Conservation (phyloP, 2,888 invertebrate genomes). For the Carpatolechia fugitivella region DNA sequence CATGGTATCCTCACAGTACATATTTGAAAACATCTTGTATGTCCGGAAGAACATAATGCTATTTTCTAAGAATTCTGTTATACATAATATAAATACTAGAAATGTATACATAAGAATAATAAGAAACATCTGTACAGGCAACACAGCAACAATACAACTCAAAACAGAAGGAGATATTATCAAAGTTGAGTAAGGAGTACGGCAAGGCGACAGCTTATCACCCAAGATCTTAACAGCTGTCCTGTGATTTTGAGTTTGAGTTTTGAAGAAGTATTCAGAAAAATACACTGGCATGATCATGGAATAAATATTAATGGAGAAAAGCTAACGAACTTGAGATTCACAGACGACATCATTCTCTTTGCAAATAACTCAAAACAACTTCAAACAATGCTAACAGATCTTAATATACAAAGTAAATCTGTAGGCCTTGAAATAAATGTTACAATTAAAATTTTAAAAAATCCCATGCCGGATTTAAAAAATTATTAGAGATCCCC, state of each 20-base stretch:
- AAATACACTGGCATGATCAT: constrained; percentile 13
- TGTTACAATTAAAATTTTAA: no score
- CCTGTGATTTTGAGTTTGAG: no score
- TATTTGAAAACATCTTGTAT: no score
- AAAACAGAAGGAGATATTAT: constrained; percentile 13
- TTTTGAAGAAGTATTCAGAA: constrained; percentile 14
- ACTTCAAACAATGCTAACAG: neutral
- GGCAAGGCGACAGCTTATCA: constrained; percentile 18
- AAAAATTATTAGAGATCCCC: no score
- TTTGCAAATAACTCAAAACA: neutral
- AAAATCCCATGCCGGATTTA: no score
- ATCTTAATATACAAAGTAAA: neutral
- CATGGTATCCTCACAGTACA: no score
- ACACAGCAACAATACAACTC: constrained; percentile 12
- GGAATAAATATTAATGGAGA: constrained; percentile 8
- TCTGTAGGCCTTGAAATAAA: neutral
- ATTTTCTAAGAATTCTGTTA: no score
- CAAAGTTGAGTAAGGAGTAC: constrained; percentile 14
- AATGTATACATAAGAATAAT: no score
- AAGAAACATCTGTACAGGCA: constrained; percentile 9
- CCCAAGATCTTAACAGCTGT: constrained; percentile 17
- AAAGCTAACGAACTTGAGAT: no score
- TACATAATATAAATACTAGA: no score
- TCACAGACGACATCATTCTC: neutral
- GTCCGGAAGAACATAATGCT: no score